Evolutionary conservation across 2,113 vertebrate genomes (phyloP), one percentile per base, ranked within the genome.

Genomic region (Rhinolophus ferrumequinum): DNA sequence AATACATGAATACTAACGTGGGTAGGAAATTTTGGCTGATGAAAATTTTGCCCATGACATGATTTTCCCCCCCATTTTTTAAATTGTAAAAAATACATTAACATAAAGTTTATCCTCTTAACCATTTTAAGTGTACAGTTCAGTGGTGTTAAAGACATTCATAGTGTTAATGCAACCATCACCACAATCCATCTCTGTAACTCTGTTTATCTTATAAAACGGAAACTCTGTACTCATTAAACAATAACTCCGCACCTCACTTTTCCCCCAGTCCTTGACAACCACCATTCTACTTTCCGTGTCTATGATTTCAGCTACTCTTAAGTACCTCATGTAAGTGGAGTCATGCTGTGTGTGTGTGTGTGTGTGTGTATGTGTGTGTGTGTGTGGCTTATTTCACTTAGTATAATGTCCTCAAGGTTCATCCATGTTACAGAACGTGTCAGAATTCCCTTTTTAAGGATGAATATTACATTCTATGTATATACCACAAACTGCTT

Each of bases 361-460:
- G 76, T 69, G 18, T 35, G 66, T 69, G 62, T 69, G 18, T 35
- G 66, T 69, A 21, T 54, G 52, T 54, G 52, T 69, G n/a, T 35
- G n/a, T 69, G 67, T 54, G 54, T 58, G n/a, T 94, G 79, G 33
- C 24, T 76, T 90, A 83, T 67, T 89, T 94, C 79, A 94, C 38
- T 83, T 90, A 58, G 16, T 76, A 24, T 83, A 90, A 58, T 76
- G 38, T 67, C 41, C 38, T 81, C 66, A 93, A 33, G 58, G 3
- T 76, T 90, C 14, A 35, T 35, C 69, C 33, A 58, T 67, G 38
- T 77, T 84, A 38, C 69, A 84, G 50, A 24, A 41, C 44, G 2
- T 87, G 41, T 92, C 58, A 93, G 70, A 93, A 86, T 93, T 58
- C 56, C 47, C 58, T 47, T 94, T 64, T 41, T 83, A 70, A 87